Percentiles rank a stretch among this genome's conserved stretches.
phyloP scores from a whole-genome alignment of 2,113 vertebrate species.

The Oxygymnocypris stewartii region DNA sequence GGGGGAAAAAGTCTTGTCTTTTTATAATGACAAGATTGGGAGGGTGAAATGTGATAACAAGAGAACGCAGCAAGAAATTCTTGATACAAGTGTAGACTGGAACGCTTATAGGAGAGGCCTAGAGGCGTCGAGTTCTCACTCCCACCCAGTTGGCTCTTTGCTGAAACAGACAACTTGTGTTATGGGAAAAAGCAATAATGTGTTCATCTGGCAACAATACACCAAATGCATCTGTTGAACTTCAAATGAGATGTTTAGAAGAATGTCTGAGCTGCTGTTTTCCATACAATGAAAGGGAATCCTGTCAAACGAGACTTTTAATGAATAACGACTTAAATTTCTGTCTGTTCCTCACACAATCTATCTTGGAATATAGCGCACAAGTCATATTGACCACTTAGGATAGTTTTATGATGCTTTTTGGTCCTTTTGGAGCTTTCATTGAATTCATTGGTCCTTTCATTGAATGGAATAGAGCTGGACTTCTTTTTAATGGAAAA shows the following conservation, averaged over 20 bases:
- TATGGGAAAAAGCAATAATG: constrained; percentile 29
- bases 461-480: not conserved
- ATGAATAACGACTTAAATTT: not conserved
- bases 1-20: constrained; percentile 65
- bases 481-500: not conserved
- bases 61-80: constrained; percentile 43
- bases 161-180: constrained; percentile 43
- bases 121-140: constrained; percentile 54
- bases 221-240: not conserved
- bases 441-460: not conserved
- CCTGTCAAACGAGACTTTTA: not conserved
- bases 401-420: not conserved
- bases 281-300: not conserved
- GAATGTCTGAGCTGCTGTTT: constrained; percentile 2
- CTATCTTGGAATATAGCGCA: no score
- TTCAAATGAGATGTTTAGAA: not conserved
- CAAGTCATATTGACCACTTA: not conserved
- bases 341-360: not conserved
- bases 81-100: constrained; percentile 62
- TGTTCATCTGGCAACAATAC: constrained; percentile 27
- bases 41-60: constrained; percentile 49
- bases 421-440: not conserved
- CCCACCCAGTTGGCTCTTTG: constrained; percentile 23
- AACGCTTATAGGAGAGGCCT: constrained; percentile 55
- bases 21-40: constrained; percentile 51